Base-by-base conservation (phyloP, 2,113 vertebrate species). In the Coracopsis vasa region DNA sequence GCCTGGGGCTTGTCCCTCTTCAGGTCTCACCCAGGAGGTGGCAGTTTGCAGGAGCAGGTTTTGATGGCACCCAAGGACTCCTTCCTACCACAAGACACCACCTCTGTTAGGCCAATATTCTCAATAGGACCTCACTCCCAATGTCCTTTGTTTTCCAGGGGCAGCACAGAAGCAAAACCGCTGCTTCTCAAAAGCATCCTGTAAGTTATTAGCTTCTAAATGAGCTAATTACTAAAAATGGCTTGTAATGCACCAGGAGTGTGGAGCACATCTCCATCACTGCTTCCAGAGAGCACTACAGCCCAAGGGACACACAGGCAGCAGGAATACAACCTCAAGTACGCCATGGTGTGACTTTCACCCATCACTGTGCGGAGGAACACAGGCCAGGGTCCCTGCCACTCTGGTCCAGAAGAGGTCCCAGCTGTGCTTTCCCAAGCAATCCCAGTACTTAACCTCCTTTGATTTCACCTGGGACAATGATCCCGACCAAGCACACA, bases 301-400 rank as follows among this genome's bases (percentile, higher is more conserved):
- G 48, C 75, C 28, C 48, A 41, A 37, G 35, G 58, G 42, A 31
- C 25, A 10, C 0, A 2, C 7, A 31, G 29, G 37, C 31, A 44
- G 42, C 25, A 58, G 77, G 20, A 27, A 9, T 18, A 42, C 48
- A 66, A 27, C 21, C 44, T 50, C 67, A 0, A 0, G 23, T 7
- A 39, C 0, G 0, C 20, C 5, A 1, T 1, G 1, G 35, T 1
- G 0, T 37, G 27, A 37, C 23, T 33, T 50, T 31, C 11, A 33
- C 13, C 13, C 41, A 39, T 14, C 1, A 2, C 47, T 3, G 0
- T n/a, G n/a, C n/a, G n/a, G 21, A 74, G 33, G 27, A 58, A 28
- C 21, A 18, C 1, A 4, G 42, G 19, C 56, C 41, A 44, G 15
- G 48, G 3, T 18, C 13, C 18, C 2, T 1, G 2, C 39, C 23